Evolutionary conservation across 2,113 vertebrate species (phyloP).

Genomic region (Mesocricetus auratus): DNA sequence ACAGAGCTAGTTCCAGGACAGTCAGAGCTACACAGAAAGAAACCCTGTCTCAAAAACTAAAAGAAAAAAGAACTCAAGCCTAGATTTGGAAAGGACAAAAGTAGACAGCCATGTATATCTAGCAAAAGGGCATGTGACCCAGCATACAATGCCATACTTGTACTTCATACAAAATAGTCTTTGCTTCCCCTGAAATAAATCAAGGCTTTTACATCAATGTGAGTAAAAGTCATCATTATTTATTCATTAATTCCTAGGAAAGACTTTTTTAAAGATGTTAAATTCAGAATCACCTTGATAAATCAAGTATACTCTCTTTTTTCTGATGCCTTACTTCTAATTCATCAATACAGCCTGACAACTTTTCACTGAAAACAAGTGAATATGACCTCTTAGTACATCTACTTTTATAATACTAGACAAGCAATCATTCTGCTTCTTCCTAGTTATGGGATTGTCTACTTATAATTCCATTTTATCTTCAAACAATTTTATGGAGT

Average conservation of each 20-base stretch:
- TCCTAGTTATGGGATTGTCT: background rate
- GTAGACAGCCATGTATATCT: slow-evolving; percentile 56
- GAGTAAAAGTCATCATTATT: slow-evolving; percentile 41
- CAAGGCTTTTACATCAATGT: background rate
- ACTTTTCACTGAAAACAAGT: background rate
- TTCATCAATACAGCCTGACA: background rate
- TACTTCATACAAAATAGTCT: slow-evolving; percentile 58
- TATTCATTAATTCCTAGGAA: background rate
- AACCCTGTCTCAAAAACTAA: background rate
- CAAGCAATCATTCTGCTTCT: background rate
- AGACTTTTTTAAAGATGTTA: background rate
- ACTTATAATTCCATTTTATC: background rate
- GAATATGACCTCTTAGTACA: background rate
- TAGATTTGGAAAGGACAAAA: slow-evolving; percentile 44
- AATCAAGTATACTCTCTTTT: slow-evolving; percentile 13
- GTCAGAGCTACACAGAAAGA: background rate
- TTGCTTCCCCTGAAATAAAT: slow-evolving; percentile 1
- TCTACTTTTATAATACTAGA: background rate
- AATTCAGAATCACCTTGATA: background rate
- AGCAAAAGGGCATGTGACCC: slow-evolving; percentile 63
- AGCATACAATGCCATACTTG: background rate
- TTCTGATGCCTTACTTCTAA: background rate
- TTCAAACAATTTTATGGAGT: background rate
- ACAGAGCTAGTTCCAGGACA: background rate
- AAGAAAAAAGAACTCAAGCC: background rate